Evolutionary conservation across 2,888 invertebrate genomes (phyloP).

Genomic region (Danaus chrysippus): DNA sequence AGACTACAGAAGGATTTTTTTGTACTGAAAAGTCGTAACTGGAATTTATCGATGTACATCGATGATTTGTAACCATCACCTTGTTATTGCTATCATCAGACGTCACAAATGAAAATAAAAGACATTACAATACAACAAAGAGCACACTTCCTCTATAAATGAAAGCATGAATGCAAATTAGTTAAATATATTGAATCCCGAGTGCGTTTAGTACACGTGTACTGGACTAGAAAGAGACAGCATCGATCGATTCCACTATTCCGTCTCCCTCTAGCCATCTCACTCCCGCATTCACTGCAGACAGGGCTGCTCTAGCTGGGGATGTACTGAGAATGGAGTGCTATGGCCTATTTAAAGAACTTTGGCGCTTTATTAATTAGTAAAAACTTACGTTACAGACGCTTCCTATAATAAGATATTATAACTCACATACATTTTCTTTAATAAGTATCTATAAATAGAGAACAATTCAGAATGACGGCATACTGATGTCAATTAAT

Average conservation of each 20-base stretch:
- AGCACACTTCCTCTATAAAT: conserved; percentile 10
- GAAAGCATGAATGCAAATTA: conserved; percentile 17
- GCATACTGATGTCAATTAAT: too few species aligned
- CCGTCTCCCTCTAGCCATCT: conserved; percentile 52
- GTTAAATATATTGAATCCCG: conserved; percentile 31
- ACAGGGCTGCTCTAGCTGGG: conserved; percentile 32
- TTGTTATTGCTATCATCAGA: too few species aligned
- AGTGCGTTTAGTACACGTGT: conserved; percentile 65
- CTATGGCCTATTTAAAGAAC: conserved; percentile 28
- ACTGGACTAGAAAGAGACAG: conserved; percentile 53
- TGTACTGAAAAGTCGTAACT: too few species aligned
- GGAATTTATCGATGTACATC: too few species aligned
- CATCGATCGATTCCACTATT: conserved; percentile 66
- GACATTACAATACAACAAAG: too few species aligned
- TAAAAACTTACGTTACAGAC: not conserved
- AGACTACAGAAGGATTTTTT: too few species aligned
- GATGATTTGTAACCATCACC: too few species aligned
- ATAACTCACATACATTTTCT: too few species aligned
- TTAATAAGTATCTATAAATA: too few species aligned
- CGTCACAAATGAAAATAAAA: too few species aligned
- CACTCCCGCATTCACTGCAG: conserved; percentile 60
- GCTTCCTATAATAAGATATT: too few species aligned
- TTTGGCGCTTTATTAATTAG: conserved; percentile 12
- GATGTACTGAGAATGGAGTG: conserved; percentile 7
- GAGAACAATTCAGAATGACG: too few species aligned